These are phyloP conservation scores for Diabrotica virgifera DNA, from an alignment of 1,140 invertebrate genomes.

Conservation along the genomic window DNA sequence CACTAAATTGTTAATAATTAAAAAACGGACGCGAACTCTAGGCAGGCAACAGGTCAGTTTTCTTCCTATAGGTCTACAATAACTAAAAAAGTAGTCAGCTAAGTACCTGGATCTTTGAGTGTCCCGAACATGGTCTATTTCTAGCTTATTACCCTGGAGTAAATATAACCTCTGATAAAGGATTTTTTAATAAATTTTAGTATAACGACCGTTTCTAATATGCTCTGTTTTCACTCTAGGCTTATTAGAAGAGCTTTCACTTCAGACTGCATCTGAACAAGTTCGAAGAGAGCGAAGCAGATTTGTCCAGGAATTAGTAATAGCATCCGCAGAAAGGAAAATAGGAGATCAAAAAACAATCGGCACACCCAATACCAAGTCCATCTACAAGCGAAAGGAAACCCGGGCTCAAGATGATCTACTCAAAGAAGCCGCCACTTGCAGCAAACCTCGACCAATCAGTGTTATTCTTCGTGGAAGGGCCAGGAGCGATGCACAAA, in stretches of 20 bases:
- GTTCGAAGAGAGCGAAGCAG: conserved; percentile 36
- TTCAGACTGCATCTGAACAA: conserved; percentile 36
- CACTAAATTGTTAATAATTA: too few species aligned
- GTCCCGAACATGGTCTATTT: too few species aligned
- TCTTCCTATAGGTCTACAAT: too few species aligned
- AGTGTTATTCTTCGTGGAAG: conserved; percentile 35
- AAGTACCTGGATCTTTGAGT: too few species aligned
- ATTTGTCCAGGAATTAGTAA: conserved; percentile 44
- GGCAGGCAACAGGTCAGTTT: too few species aligned
- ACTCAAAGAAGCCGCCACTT: conserved; percentile 22
- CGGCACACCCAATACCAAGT: conserved; percentile 20
- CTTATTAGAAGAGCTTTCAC: conserved; percentile 42
- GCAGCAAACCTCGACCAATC: conserved; percentile 19
- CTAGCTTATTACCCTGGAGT: too few species aligned
- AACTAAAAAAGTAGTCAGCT: too few species aligned
- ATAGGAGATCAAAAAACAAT: neutral
- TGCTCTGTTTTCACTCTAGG: conserved; percentile 8
- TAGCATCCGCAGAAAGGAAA: conserved; percentile 30
- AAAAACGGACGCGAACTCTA: too few species aligned
- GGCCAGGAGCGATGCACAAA: conserved; percentile 40
- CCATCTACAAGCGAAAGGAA: conserved; percentile 24
- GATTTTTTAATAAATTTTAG: too few species aligned
- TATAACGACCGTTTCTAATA: too few species aligned
- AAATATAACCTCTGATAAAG: too few species aligned
- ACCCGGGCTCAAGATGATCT: conserved; percentile 24